Evolutionary conservation across 2,888 invertebrate species (phyloP), one percentile per base, ranked within the genome.

Genomic region (Anodontia alba): DNA sequence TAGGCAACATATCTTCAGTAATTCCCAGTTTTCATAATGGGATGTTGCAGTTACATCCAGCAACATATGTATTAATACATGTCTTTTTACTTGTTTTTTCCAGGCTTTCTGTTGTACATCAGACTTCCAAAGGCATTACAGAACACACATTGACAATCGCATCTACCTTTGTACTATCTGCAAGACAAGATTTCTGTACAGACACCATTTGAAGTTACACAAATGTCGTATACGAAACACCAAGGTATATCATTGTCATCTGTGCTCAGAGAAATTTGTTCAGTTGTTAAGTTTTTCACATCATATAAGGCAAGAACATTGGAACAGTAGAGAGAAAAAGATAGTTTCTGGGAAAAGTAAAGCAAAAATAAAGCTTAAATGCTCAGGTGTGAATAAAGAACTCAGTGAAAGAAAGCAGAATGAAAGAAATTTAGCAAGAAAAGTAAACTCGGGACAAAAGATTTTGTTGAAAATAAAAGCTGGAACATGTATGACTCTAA

Each of bases 391-490:
- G 17, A 20, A 46, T 46, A 46, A 46, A 46, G 46, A 8, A 20
- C 3, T 20, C 3, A 17, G 5, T 54, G 23, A 26, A 26, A 26
- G 2, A 26, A n/a, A 8, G 12, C 23, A 62, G 17, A 31, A 33
- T 7, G 17, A 62, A 8, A 17, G 31, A 33, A 15, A 33, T 62
- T 33, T 3, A 33, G 17, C 1, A 33, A 62, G 33, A 3, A 33
- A 20, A 17, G 33, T 20, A 62, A 20, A 62, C 31, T 33, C 33
- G 51, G 76, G 54, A 26, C 54, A 77, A 36, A 85, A 85, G 43
- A 81, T 85, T 12, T 73, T 85, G 20, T 72, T 85, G n/a, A 85
- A 85, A 51, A 85, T 85, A 23, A 77, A 49, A 69, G 77, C 80
- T 66, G 84, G 84, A 23, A 81, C 70, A 67, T 77, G 80, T 46